These are phyloP conservation scores for Magallana ariakensis DNA, from an alignment of 1,140 invertebrate species.

Conservation along the genomic window DNA sequence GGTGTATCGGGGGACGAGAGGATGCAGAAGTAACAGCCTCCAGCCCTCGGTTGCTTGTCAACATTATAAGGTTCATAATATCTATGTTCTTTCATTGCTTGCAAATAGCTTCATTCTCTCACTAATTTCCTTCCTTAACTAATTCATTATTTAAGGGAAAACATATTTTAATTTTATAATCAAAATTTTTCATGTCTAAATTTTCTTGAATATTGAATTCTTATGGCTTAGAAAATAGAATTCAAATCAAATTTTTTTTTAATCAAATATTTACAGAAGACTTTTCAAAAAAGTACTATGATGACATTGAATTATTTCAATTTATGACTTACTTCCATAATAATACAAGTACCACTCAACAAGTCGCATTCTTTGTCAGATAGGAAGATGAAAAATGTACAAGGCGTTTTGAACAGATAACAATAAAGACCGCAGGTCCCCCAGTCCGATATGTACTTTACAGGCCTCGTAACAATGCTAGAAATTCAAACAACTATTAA, in stretches of 20 bases:
- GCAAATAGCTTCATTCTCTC: too few relatives aligned
- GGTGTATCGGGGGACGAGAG: neutral
- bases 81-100: too few relatives aligned
- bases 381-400: slow-evolving; percentile 15
- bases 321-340: slow-evolving; percentile 12
- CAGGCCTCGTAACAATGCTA: slow-evolving; percentile 20
- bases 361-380: slow-evolving; percentile 11
- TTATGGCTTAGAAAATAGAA: too few relatives aligned
- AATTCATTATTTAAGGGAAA: too few relatives aligned
- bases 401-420: slow-evolving; percentile 17
- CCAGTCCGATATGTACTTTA: neutral
- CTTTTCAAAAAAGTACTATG: too few relatives aligned
- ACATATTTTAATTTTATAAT: too few relatives aligned
- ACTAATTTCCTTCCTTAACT: too few relatives aligned
- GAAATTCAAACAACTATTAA: slow-evolving; percentile 34
- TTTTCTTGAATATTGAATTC: too few relatives aligned
- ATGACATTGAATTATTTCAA: neutral
- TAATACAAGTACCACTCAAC: slow-evolving; percentile 22
- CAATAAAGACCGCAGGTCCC: neutral
- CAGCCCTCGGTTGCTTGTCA: neutral
- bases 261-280: too few relatives aligned
- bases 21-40: slow-evolving; percentile 1
- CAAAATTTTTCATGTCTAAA: too few relatives aligned
- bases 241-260: too few relatives aligned
- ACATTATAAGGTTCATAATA: too few relatives aligned